Percentiles rank a stretch among this genome's conserved stretches.
Conservation (phyloP, 2,888 invertebrate genomes). For the Campoplex capitator region DNA sequence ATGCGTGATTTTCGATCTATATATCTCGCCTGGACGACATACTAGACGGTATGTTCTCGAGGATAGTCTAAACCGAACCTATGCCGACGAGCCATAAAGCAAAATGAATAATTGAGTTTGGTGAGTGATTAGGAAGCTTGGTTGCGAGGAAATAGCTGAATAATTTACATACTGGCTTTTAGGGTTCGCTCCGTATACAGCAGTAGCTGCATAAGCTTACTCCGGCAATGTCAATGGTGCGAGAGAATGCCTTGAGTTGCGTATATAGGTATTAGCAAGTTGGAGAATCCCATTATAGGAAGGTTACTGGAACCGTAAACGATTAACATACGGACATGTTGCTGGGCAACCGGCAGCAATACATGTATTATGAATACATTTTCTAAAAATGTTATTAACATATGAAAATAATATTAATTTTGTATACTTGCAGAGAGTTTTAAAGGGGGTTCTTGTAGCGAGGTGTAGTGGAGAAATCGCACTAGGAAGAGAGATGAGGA, state of each 20-base stretch:
- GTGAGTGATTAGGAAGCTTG: constrained; percentile 79
- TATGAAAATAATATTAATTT: too few relatives aligned
- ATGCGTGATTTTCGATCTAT: neutral
- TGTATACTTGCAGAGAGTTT: too few relatives aligned
- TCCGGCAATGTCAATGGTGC: constrained; percentile 31
- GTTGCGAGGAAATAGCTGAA: constrained; percentile 73
- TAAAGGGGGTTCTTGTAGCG: too few relatives aligned
- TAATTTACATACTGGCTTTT: constrained; percentile 77
- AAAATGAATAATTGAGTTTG: constrained; percentile 77
- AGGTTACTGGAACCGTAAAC: constrained; percentile 39
- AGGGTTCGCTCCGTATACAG: constrained; percentile 29
- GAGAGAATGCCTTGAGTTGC: constrained; percentile 33
- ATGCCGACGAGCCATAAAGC: constrained; percentile 66
- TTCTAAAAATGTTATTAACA: neutral
- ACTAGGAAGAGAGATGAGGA: neutral
- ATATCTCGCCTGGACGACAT: constrained; percentile 5
- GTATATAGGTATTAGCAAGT: constrained; percentile 37
- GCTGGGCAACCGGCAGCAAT: neutral
- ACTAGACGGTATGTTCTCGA: neutral
- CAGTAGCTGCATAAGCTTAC: constrained; percentile 16
- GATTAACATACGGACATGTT: constrained; percentile 40
- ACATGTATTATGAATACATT: neutral
- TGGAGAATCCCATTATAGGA: constrained; percentile 53
- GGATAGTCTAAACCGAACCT: neutral
- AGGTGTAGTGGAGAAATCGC: too few relatives aligned